Base-by-base conservation (phyloP, 2,888 invertebrate species). In the Athalia rosae region DNA sequence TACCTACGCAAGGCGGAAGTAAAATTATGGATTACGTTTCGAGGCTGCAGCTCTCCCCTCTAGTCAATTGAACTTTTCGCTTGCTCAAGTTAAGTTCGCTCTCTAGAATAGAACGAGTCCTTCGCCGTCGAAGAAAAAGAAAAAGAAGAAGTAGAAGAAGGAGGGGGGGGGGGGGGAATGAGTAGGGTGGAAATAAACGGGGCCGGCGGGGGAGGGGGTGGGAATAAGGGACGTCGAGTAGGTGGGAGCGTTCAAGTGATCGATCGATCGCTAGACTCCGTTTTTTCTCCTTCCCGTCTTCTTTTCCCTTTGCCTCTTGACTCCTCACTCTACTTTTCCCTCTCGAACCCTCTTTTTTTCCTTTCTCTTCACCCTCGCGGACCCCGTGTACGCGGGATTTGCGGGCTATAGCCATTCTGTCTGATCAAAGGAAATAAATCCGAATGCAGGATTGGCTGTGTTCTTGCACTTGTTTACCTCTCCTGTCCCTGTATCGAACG, bases 1-100 rank as follows among this genome's bases (percentile, higher is more conserved):
- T 61, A 4, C 1, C 50, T 53, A 53, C 47, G 47, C 47, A 71
- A 13, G 58, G 61, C 4, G 28, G 28, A 61, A 13, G 28, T 4
- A 61, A 71, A 71, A 71, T 71, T 71, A 71, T 71, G 71, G 71
- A 71, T 58, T 58, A 71, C 71, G 71, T 58, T 71, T 71, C 58
- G 9, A 56, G 71, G 71, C 13, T 50, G 28, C 67, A 15, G 58
- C 5, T 62, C 5, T 62, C 62, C n/a, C n/a, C 64, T 71, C 56
- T 45, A 56, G 71, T 58, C 71, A 71, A 71, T 71, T 71, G 71
- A 71, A 71, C 71, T 71, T 71, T 71, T 71, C 71, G 13, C 58
- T 58, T 58, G 56, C 45, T 71, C 71, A 4, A 71, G 71, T 71
- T 58, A 45, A 58, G 45, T 71, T 56, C 71, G 71, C 58, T 71